Conservation (phyloP, 2,888 invertebrate genomes). For the Meganola albula region DNA sequence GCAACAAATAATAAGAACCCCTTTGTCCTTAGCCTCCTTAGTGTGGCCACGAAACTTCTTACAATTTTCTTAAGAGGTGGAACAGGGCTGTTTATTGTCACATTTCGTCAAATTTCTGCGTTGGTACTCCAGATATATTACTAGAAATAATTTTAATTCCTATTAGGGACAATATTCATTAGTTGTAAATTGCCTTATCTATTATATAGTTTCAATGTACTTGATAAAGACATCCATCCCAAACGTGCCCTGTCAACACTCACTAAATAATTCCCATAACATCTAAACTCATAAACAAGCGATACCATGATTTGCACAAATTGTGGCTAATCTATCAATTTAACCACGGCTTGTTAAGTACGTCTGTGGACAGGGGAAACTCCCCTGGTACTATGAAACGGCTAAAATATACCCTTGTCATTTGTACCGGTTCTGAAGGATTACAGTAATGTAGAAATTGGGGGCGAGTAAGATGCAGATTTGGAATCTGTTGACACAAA, state of each 20-base stretch:
- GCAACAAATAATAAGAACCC: too few species aligned
- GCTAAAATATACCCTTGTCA: constrained; percentile 60
- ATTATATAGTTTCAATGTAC: too few species aligned
- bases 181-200: too few species aligned
- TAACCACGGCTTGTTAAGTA: constrained; percentile 69
- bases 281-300: constrained; percentile 26
- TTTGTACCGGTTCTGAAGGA: constrained; percentile 32
- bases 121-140: too few species aligned
- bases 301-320: constrained; percentile 57
- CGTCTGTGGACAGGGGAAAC: constrained; percentile 28
- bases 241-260: constrained; percentile 16
- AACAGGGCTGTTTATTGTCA: too few species aligned
- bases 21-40: too few species aligned
- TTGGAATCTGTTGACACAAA: not conserved
- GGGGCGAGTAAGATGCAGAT: not conserved
- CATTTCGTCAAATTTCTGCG: too few species aligned
- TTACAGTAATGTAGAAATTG: constrained; percentile 17
- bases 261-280: constrained; percentile 26
- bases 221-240: too few species aligned
- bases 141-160: too few species aligned
- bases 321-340: constrained; percentile 67
- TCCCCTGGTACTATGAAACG: constrained; percentile 41
- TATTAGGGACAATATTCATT: too few species aligned
- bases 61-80: too few species aligned
- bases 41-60: too few species aligned